These are phyloP conservation scores for Colostygia pectinataria DNA, from an alignment of 2,888 invertebrate genomes.

Conservation along the genomic window DNA sequence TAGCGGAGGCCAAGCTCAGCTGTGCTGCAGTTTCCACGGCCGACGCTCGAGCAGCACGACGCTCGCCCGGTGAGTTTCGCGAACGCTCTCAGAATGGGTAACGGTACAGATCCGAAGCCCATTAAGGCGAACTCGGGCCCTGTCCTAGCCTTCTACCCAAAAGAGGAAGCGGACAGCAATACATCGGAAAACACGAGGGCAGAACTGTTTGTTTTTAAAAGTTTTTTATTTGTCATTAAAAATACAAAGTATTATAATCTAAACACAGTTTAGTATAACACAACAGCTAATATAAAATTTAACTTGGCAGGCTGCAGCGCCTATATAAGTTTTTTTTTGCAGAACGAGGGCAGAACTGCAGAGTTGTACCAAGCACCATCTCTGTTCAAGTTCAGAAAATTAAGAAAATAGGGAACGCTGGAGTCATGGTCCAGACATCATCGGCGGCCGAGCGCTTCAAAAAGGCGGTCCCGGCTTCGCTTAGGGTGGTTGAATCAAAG, in stretches of 20 bases:
- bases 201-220: no score
- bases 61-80: no score
- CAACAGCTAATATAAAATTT: no score
- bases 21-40: no score
- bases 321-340: no score
- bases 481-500: constrained; percentile 2
- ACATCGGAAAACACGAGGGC: constrained; percentile 11
- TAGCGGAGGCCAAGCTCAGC: no score
- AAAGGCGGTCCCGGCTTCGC: constrained; percentile 14
- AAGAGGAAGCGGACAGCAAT: neutral
- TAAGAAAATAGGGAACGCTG: constrained; percentile 2
- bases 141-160: no score
- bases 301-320: no score
- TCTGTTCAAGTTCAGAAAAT: neutral
- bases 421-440: neutral
- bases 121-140: neutral
- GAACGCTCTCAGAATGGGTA: neutral
- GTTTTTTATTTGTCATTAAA: no score
- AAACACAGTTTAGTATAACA: no score
- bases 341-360: neutral
- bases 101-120: neutral
- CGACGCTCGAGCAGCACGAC: no score
- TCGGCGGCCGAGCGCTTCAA: constrained; percentile 3
- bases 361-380: neutral
- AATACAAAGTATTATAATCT: no score